Evolutionary conservation across 2,113 vertebrate species (phyloP), one percentile per base, ranked within the genome.

Genomic region (Vanacampus margaritifer): DNA sequence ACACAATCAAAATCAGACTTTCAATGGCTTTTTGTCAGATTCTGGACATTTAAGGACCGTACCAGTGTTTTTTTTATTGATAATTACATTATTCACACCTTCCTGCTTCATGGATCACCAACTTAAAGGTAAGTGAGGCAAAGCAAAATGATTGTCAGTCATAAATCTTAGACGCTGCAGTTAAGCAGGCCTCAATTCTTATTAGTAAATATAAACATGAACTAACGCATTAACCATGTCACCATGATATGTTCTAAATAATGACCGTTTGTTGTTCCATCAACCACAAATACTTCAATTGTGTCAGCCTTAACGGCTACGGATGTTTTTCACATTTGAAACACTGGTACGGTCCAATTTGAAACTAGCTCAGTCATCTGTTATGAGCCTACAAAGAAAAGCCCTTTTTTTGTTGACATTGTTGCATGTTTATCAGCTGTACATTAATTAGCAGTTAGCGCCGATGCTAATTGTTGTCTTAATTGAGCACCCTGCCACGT

Each of bases 31-130:
- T 65, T 26, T 19, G 7, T 43, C 60, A 17, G 2, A 24, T 79
- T 64, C 82, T 84, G 72, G 81, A 84, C 78, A 87, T 28, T 70
- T 74, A 74, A 73, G 71, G 82, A 78, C 76, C 81, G 75, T 21
- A 68, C 79, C 72, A 24, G 54, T 66, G 69, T 68, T 76, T 83
- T 32, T 71, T n/a, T 66, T 63, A 8, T 13, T 19, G 2, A 19
- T 41, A 12, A 24, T n/a, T 41, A 14, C 12, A 39, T 12, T 13
- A 21, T 39, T 13, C 58, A 60, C 6, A 3, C 48, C 48, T 11
- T 7, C 48, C 48, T 51, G 48, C 21, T 51, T 23, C 2, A 1
- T n/a, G n/a, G 48, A 23, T 6, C 24, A 1, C 24, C 13, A 56
- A 17, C 2, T 56, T 28, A 7, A 28, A 56, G 53, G 53, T 54